phyloP scores from a whole-genome alignment of 2,113 vertebrate species.

The Acrocephalus kingi region DNA sequence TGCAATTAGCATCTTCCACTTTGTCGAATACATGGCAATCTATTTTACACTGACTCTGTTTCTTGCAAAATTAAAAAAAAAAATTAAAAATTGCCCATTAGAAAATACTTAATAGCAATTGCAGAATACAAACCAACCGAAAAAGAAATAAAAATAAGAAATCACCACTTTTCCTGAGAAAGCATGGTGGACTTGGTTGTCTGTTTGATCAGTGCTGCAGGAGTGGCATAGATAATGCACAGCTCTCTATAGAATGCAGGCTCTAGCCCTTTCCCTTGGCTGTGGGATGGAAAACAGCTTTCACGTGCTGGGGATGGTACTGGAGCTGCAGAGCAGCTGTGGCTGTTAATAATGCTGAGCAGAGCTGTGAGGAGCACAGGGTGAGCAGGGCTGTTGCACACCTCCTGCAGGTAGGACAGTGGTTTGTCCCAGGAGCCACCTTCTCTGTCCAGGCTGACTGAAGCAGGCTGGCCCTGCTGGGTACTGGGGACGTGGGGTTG shows the following conservation, averaged over 20 bases:
- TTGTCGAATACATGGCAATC: not conserved
- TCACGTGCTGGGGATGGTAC: fast-evolving
- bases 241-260: fast-evolving
- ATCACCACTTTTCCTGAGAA: constrained; percentile 13
- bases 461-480: fast-evolving
- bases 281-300: not conserved
- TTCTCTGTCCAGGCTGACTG: no score
- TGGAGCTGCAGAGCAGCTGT: not conserved
- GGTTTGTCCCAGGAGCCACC: not conserved
- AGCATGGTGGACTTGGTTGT: not conserved
- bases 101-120: constrained; percentile 41
- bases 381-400: not conserved
- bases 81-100: not conserved
- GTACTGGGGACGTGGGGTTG: fast-evolving
- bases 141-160: constrained; percentile 55
- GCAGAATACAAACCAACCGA: constrained; percentile 26
- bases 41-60: constrained; percentile 30
- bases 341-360: not conserved
- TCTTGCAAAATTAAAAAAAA: not conserved
- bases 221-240: not conserved
- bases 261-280: not conserved
- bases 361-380: not conserved
- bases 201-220: not conserved
- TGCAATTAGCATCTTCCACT: not conserved
- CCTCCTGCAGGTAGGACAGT: no score